Base-by-base conservation (phyloP, 2,797 vertebrate genomes). In the Phoeniculus purpureus region DNA sequence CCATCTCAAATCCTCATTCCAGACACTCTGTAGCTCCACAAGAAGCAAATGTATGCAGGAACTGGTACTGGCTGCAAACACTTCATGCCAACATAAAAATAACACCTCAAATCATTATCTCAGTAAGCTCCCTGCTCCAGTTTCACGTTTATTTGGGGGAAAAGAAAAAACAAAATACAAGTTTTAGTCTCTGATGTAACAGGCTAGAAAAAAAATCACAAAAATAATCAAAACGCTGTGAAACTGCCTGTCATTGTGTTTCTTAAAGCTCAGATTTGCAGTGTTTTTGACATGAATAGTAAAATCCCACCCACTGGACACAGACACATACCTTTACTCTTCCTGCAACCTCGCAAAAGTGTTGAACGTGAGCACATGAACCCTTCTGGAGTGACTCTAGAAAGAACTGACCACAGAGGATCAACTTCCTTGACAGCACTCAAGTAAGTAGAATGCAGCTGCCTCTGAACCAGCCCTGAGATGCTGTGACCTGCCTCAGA, bases 361-460 rank as follows among this genome's bases (percentile, higher is more conserved):
- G 25, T 15, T 37, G 2, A 29, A 12, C 3, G 1, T 0, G 0
- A 55, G 26, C 16, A 13, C 29, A 2, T 37, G 12, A 6, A 7
- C 32, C 45, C 37, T 37, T 55, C 1, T 12, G 7, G 51, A 18
- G 21, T 0, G 8, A 8, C 27, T 32, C 54, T 48, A 19, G 18
- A 8, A 56, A 76, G 40, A 76, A 32, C 1, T 29, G 47, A 18
- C 8, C 15, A 17, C 0, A 34, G 40, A 31, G 40, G 15, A 10
- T 25, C 31, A 19, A 27, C 56, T 48, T 23, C 4, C n/a, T 10
- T 4, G 70, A 26, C 19, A 22, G 18, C 0, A 0, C 8, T 18
- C 0, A 5, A 74, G 0, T 7, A 74, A 61, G 10, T 58, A 16
- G 6, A 34, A 13, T 16, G 21, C 12, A 27, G 31, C 27, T 10